Evolutionary conservation across 1,140 invertebrate species (phyloP).

Genomic region (Micrasema minimum): DNA sequence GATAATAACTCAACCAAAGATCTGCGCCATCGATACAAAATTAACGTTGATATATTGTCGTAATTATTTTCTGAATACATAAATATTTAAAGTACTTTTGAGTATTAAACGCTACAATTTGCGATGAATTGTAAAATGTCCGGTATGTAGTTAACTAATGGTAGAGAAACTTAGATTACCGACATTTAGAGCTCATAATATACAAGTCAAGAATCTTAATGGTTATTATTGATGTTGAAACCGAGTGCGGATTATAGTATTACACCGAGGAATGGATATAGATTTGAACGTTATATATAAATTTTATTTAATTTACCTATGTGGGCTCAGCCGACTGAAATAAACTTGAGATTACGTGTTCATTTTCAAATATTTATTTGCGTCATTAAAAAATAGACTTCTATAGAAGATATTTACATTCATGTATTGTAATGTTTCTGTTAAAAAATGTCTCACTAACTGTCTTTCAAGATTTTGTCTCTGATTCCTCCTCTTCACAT

Average conservation of each 20-base stretch:
- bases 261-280: too few relatives aligned
- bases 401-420: too few relatives aligned
- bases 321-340: too few relatives aligned
- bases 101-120: neutral
- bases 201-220: neutral
- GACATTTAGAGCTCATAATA: neutral
- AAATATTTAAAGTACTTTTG: neutral
- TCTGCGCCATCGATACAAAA: neutral
- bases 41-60: slow-evolving; percentile 9
- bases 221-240: neutral
- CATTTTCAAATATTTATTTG: too few relatives aligned
- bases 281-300: too few relatives aligned
- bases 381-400: too few relatives aligned
- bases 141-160: neutral
- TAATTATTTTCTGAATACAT: slow-evolving; percentile 14
- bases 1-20: slow-evolving; percentile 5
- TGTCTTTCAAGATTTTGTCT: too few relatives aligned
- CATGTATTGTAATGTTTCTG: too few relatives aligned
- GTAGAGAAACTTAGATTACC: neutral
- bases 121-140: neutral
- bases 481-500: too few relatives aligned
- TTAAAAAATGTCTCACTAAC: too few relatives aligned
- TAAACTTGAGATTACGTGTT: too few relatives aligned
- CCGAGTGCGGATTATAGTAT: neutral
- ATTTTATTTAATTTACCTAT: too few relatives aligned